Conservation (phyloP, 2,797 vertebrate genomes). For the Rhinophrynus dorsalis region DNA sequence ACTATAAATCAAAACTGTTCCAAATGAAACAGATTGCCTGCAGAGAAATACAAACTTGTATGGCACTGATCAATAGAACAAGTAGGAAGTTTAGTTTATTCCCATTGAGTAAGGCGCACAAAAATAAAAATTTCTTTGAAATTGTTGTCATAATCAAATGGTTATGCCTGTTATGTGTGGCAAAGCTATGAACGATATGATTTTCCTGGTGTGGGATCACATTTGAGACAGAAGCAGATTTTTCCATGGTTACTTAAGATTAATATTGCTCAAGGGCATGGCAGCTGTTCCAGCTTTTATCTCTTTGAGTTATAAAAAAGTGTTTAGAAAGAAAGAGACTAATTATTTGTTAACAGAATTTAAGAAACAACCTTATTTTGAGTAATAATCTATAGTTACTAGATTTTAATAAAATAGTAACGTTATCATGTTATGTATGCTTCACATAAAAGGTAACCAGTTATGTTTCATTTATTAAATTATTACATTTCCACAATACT, state of each 20-base stretch:
- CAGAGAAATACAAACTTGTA: slow-evolving; percentile 42
- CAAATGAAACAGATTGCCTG: slow-evolving; percentile 15
- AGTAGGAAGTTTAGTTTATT: slow-evolving; percentile 34
- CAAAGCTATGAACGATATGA: slow-evolving; percentile 44
- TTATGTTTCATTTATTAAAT: too few species aligned
- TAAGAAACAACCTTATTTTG: not conserved
- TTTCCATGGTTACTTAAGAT: slow-evolving; percentile 51
- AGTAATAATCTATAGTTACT: too few species aligned
- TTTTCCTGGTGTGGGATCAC: slow-evolving; percentile 48
- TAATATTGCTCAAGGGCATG: slow-evolving; percentile 51
- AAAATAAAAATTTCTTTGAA: slow-evolving; percentile 41
- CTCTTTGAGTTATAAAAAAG: slow-evolving; percentile 44
- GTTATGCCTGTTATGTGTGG: slow-evolving; percentile 50
- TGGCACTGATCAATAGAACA: slow-evolving; percentile 36
- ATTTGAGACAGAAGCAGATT: slow-evolving; percentile 43
- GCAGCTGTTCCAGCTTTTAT: slow-evolving; percentile 41
- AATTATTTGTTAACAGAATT: slow-evolving; percentile 17
- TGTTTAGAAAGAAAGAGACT: slow-evolving; percentile 52
- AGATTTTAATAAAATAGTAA: too few species aligned
- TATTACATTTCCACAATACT: too few species aligned
- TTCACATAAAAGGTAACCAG: too few species aligned
- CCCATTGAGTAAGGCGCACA: slow-evolving; percentile 27
- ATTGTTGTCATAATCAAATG: slow-evolving; percentile 44
- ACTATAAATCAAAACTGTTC: slow-evolving; percentile 35
- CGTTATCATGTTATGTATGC: too few species aligned